phyloP scores from a whole-genome alignment of 92 coral and sea anemone genomes.

The Porites lobata region DNA sequence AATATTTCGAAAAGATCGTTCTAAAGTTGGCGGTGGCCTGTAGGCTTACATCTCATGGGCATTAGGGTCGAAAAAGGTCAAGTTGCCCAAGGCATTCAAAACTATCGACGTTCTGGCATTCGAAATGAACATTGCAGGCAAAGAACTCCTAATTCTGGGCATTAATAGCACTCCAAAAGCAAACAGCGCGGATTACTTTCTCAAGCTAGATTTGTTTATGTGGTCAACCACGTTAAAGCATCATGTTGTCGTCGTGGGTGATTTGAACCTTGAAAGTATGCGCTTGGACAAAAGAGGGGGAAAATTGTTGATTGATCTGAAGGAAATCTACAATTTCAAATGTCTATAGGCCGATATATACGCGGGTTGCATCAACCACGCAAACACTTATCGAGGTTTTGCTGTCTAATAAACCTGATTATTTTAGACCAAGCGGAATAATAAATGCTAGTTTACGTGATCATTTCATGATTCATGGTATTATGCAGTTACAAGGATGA shows the following conservation, averaged over 20 bases:
- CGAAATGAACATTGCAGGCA: constrained; percentile 32
- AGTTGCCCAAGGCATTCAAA: constrained; percentile 22
- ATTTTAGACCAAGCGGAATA: background rate
- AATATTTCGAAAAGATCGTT: no score
- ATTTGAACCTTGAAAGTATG: constrained; percentile 32
- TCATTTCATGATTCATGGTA: background rate
- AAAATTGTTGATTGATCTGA: constrained; percentile 41
- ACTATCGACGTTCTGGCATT: constrained; percentile 18
- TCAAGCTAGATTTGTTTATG: constrained; percentile 18
- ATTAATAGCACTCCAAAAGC: constrained; percentile 36
- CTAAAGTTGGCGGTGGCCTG: no score
- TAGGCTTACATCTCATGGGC: no score
- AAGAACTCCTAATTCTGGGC: constrained; percentile 10
- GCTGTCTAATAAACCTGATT: constrained; percentile 3
- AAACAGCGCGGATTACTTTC: constrained; percentile 14
- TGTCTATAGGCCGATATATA: constrained; percentile 45
- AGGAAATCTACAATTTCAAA: constrained; percentile 50
- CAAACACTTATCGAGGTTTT: constrained; percentile 65
- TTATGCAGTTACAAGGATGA: no score
- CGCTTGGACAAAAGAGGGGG: constrained; percentile 38
- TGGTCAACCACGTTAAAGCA: constrained; percentile 22
- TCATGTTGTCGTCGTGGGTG: constrained; percentile 27
- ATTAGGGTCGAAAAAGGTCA: constrained; percentile 6
- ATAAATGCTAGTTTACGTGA: constrained; percentile 1
- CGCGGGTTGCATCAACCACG: constrained; percentile 39